A percentile compares a stretch with the other conserved stretches of the same genome.
phyloP scores from a whole-genome alignment of 2,797 vertebrate species.

The Semotilus atromaculatus region DNA sequence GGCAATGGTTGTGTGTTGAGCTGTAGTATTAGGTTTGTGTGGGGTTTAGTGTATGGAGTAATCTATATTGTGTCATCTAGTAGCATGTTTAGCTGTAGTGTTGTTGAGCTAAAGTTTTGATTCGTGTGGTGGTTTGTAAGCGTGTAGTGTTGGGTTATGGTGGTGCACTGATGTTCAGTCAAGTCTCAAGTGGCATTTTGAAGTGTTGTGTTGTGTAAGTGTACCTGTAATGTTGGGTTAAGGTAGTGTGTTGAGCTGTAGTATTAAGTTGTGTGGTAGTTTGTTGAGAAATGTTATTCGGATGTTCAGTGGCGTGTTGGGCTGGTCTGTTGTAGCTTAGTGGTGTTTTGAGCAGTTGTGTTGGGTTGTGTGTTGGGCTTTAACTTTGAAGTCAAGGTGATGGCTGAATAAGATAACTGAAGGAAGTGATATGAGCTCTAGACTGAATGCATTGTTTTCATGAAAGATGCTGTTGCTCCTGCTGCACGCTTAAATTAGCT shows the following conservation, averaged over 20 bases:
- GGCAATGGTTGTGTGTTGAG: not conserved
- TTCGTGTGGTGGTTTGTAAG: slow-evolving; percentile 6
- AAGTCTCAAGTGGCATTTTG: not conserved
- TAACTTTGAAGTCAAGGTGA: slow-evolving; percentile 20
- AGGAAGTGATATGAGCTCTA: slow-evolving; percentile 52
- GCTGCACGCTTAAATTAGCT: slow-evolving; percentile 82
- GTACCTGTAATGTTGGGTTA: not conserved
- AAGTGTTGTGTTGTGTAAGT: slow-evolving; percentile 3
- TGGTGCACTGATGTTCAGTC: not conserved
- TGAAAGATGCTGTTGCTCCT: slow-evolving; percentile 79
- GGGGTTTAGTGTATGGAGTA: not conserved
- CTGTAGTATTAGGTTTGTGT: not conserved
- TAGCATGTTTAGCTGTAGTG: not conserved
- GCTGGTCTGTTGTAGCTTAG: slow-evolving; percentile 2
- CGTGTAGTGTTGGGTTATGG: not conserved
- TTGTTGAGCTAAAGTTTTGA: slow-evolving; percentile 13
- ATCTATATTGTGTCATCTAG: not conserved
- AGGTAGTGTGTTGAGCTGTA: not conserved
- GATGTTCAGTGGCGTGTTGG: not conserved
- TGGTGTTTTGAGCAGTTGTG: not conserved
- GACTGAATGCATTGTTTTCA: slow-evolving; percentile 74
- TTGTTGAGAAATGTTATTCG: slow-evolving; percentile 6
- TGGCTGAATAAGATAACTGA: slow-evolving; percentile 9
- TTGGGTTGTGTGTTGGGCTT: slow-evolving; percentile 3
- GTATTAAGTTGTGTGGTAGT: not conserved